Conservation (phyloP, 2,888 invertebrate genomes). For the Plutella xylostella region DNA sequence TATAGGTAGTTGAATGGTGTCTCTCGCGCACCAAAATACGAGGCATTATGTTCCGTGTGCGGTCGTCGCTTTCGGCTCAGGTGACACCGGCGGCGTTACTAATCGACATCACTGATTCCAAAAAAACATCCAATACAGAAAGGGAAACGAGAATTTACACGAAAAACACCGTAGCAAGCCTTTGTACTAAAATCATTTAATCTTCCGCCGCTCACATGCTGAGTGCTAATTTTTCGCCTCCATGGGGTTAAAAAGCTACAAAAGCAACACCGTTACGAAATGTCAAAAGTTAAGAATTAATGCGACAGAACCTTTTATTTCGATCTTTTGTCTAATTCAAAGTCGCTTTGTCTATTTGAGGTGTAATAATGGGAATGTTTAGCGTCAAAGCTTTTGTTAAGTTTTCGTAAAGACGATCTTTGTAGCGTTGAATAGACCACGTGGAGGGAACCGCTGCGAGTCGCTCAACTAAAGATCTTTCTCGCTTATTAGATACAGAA, state of each 20-base stretch:
- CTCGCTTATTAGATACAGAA: slow-evolving; percentile 48
- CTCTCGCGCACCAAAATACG: slow-evolving; percentile 53
- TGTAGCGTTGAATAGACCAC: slow-evolving; percentile 49
- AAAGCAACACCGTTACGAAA: slow-evolving; percentile 54
- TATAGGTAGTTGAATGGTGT: slow-evolving; percentile 47
- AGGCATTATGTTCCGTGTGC: slow-evolving; percentile 47
- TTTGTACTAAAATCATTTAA: slow-evolving; percentile 28
- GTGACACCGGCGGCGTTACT: slow-evolving; percentile 58
- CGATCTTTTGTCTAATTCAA: slow-evolving; percentile 52
- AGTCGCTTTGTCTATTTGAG: slow-evolving; percentile 61
- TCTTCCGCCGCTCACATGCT: slow-evolving; percentile 40
- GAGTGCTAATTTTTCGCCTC: slow-evolving; percentile 53
- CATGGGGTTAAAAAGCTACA: slow-evolving; percentile 40
- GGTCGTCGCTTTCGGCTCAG: slow-evolving; percentile 56
- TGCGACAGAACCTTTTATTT: slow-evolving; percentile 59
- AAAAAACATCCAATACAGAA: slow-evolving; percentile 36
- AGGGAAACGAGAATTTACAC: slow-evolving; percentile 38
- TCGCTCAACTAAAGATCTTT: slow-evolving; percentile 46
- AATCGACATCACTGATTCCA: slow-evolving; percentile 40
- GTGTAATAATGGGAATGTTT: slow-evolving; percentile 65
- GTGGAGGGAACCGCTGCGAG: slow-evolving; percentile 50
- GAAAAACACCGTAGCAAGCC: slow-evolving; percentile 33
- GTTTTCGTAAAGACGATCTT: slow-evolving; percentile 43
- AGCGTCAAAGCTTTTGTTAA: slow-evolving; percentile 59
- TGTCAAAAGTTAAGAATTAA: slow-evolving; percentile 64